A percentile compares a stretch with the other conserved stretches of the same genome.
phyloP scores from a whole-genome alignment of 2,797 vertebrate genomes.

The Mallotus villosus region DNA sequence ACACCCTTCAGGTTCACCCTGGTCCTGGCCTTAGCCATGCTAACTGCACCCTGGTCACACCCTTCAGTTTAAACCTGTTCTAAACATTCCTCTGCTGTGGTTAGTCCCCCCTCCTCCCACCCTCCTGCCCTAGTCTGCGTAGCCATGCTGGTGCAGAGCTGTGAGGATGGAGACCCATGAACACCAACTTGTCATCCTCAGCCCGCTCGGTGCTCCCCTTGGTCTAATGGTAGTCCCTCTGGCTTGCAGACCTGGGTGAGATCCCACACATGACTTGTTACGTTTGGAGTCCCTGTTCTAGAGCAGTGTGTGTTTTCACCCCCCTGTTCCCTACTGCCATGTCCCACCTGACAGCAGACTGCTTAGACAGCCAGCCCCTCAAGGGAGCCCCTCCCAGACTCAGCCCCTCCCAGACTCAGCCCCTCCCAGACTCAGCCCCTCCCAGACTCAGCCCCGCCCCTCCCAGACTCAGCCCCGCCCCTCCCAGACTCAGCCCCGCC shows the following conservation, averaged over 20 bases:
- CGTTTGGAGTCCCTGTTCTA: background rate
- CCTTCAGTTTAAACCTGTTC: conserved; percentile 54
- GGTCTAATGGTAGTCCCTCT: background rate
- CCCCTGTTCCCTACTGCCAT: no score
- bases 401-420: background rate
- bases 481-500: no score
- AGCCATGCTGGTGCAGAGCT: background rate
- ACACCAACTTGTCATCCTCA: no score
- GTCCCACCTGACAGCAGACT: no score
- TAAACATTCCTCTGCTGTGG: conserved; percentile 72
- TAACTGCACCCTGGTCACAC: conserved; percentile 23
- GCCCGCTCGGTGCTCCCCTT: background rate
- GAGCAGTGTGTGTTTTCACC: no score
- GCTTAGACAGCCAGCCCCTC: no score
- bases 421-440: no score
- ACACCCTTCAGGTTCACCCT: conserved; percentile 68
- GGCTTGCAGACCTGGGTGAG: background rate
- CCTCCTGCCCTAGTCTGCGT: conserved; percentile 17
- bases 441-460: no score
- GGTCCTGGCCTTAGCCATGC: conserved; percentile 10
- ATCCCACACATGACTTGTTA: background rate
- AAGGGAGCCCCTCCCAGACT: no score
- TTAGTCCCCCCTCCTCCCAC: conserved; percentile 18
- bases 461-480: no score
- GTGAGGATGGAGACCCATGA: background rate